A percentile compares a stretch with the other conserved stretches of the same genome.
These are phyloP conservation scores for Folsomia manolachei DNA, from an alignment of 2,888 invertebrate species.

Conservation along the genomic window DNA sequence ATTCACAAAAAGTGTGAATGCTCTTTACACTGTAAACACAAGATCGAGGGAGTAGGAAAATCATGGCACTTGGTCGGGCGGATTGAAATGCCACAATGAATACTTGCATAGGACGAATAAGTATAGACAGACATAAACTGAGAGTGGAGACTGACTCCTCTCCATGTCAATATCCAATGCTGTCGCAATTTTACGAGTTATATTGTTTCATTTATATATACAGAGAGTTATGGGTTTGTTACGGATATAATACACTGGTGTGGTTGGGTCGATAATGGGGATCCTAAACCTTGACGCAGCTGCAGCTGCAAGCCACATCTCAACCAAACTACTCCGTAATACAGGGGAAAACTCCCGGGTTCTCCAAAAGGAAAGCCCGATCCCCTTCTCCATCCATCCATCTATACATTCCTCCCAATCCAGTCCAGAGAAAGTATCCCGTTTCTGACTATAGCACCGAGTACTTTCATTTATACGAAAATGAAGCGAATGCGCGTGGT, in stretches of 20 bases:
- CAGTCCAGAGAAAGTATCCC: too few relatives aligned
- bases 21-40: not conserved
- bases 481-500: too few relatives aligned
- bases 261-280: constrained; percentile 50
- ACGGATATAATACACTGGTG: too few relatives aligned
- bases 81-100: not conserved
- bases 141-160: constrained; percentile 4
- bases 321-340: too few relatives aligned
- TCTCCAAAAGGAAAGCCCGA: constrained; percentile 25
- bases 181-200: constrained; percentile 51
- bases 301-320: too few relatives aligned
- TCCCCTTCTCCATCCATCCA: not conserved
- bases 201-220: constrained; percentile 50
- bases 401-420: too few relatives aligned
- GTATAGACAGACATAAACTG: constrained; percentile 4
- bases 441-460: too few relatives aligned
- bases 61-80: not conserved
- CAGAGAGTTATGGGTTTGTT: too few relatives aligned
- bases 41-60: not conserved
- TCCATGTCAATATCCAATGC: constrained; percentile 49
- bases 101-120: not conserved
- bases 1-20: too few relatives aligned
- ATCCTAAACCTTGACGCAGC: constrained; percentile 43
- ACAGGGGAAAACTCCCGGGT: constrained; percentile 38
- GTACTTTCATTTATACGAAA: too few relatives aligned